Percentiles rank a stretch among this genome's conserved stretches.
phyloP scores from a whole-genome alignment of 2,888 invertebrate species.

The Nemurella pictetii region DNA sequence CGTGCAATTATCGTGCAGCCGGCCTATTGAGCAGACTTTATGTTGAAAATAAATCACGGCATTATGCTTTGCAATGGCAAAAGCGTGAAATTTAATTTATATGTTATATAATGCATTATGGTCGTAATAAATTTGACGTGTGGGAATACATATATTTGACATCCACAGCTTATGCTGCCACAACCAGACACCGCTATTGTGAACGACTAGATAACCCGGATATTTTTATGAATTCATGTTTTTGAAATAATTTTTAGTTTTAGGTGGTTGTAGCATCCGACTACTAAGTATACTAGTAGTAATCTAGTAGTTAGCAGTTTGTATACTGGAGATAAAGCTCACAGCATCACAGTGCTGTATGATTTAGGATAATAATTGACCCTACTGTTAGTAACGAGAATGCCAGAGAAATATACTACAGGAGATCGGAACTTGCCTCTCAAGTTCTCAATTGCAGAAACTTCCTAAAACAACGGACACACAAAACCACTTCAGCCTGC shows the following conservation, averaged over 20 bases:
- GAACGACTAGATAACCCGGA: background rate
- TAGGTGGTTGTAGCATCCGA: too few relatives aligned
- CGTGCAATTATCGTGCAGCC: background rate
- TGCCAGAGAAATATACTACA: background rate
- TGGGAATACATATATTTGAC: background rate
- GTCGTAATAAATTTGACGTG: conserved; percentile 1
- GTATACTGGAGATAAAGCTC: too few relatives aligned
- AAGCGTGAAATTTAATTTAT: conserved; percentile 3
- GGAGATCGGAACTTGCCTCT: background rate
- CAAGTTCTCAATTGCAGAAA: background rate
- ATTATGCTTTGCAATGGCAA: background rate
- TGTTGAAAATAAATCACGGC: background rate
- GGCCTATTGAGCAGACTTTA: background rate
- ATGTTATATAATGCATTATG: background rate
- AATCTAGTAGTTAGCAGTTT: too few relatives aligned
- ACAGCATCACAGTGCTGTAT: too few relatives aligned
- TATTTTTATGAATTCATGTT: background rate
- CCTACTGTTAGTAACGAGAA: background rate
- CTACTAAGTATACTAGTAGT: too few relatives aligned
- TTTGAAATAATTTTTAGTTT: background rate
- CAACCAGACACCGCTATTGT: background rate
- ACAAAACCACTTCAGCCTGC: background rate
- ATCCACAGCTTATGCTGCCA: background rate
- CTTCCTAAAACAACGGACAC: background rate
- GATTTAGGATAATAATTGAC: too few relatives aligned